Evolutionary conservation across 2,797 vertebrate species (phyloP).

Genomic region (Catamblyrhynchus diadema): DNA sequence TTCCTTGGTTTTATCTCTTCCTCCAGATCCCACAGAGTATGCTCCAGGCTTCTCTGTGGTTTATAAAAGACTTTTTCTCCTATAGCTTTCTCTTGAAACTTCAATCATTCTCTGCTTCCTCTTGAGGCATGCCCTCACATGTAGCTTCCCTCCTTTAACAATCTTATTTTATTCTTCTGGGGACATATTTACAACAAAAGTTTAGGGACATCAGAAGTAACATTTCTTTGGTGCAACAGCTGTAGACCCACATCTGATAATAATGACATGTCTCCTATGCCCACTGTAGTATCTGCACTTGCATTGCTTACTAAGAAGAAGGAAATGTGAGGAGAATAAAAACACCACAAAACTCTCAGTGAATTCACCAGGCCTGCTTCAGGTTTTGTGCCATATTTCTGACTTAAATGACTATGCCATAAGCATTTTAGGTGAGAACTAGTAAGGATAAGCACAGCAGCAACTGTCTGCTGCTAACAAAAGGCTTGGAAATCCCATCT

Average conservation of each 20-base stretch:
- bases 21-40: slow-evolving; percentile 2
- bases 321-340: not conserved
- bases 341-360: not conserved
- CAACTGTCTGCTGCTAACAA: not conserved
- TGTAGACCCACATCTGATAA: not conserved
- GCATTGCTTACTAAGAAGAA: not conserved
- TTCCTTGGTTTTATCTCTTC: slow-evolving; percentile 20
- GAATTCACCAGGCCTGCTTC: not conserved
- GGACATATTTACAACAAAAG: slow-evolving; percentile 4
- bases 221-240: not conserved
- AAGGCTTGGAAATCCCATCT: not conserved
- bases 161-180: slow-evolving; percentile 7
- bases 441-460: not conserved
- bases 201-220: not conserved
- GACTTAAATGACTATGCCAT: not conserved
- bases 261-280: not conserved
- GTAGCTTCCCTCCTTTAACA: slow-evolving; percentile 4
- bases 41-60: slow-evolving; percentile 23
- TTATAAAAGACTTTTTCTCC: slow-evolving; percentile 36
- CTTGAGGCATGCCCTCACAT: slow-evolving; percentile 15
- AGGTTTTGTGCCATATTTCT: not conserved
- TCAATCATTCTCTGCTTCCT: not conserved
- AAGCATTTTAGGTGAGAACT: not conserved
- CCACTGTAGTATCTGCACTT: not conserved
- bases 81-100: slow-evolving; percentile 27